A percentile compares a stretch with the other conserved stretches of the same genome.
Conservation (phyloP, 1,140 invertebrate genomes). For the Drosophila pallidifrons region DNA sequence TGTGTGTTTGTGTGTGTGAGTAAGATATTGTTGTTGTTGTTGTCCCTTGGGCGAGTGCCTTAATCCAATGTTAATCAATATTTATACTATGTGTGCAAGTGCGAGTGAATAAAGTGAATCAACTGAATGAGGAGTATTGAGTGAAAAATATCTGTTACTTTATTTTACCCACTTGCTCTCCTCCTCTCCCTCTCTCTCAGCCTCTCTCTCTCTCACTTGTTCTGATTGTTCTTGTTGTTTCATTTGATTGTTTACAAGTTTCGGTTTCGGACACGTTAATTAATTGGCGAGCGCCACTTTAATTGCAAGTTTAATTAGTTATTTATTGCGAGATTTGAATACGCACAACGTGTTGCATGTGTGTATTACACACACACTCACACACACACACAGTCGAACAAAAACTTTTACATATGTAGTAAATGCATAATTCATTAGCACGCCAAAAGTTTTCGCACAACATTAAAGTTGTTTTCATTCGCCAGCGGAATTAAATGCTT, state of each 20-base stretch:
- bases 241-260: conserved; percentile 22
- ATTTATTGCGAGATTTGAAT: conserved; percentile 30
- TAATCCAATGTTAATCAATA: conserved; percentile 30
- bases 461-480: conserved; percentile 9
- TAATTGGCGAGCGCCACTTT: conserved; percentile 14
- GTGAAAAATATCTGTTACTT: conserved; percentile 12
- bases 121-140: conserved; percentile 9
- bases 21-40: neutral
- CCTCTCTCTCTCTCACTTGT: neutral
- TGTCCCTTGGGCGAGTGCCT: conserved; percentile 3
- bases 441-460: conserved; percentile 4
- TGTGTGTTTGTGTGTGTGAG: neutral
- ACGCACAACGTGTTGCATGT: conserved; percentile 11
- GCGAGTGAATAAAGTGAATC: conserved; percentile 16
- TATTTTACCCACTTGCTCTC: neutral
- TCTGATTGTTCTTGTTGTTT: neutral
- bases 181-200: neutral
- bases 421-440: conserved; percentile 11
- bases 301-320: conserved; percentile 29
- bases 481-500: neutral
- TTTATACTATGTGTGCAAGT: conserved; percentile 2
- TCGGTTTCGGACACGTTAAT: conserved; percentile 23
- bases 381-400: conserved; percentile 1
- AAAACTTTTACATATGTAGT: neutral
- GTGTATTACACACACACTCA: conserved; percentile 4